These are phyloP conservation scores for Pemphigus obesinymphae DNA, from an alignment of 1,140 invertebrate genomes.

Conservation along the genomic window DNA sequence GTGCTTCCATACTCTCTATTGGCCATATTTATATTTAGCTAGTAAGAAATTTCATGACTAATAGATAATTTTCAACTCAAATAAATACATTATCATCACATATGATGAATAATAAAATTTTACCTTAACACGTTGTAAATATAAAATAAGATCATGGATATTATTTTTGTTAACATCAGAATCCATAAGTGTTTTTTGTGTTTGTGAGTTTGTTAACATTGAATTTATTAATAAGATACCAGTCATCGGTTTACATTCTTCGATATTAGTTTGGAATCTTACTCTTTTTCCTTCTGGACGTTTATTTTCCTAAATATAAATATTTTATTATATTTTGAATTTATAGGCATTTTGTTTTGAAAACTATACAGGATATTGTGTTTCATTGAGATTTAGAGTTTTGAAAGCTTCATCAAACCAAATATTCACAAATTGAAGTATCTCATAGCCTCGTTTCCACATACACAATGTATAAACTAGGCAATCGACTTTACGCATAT, in stretches of 20 bases:
- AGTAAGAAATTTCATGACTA: too few relatives aligned
- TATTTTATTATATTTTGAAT: neutral
- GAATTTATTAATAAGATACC: slow-evolving; percentile 18
- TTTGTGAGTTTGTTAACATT: slow-evolving; percentile 3
- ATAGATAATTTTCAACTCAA: too few relatives aligned
- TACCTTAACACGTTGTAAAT: slow-evolving; percentile 13
- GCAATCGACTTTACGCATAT: slow-evolving; percentile 21
- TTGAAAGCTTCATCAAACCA: slow-evolving; percentile 36
- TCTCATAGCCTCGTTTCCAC: slow-evolving; percentile 33
- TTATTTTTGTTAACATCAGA: slow-evolving; percentile 35
- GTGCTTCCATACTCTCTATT: too few relatives aligned
- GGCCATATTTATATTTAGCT: too few relatives aligned
- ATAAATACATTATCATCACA: too few relatives aligned
- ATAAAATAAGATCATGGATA: slow-evolving; percentile 7
- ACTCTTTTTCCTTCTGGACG: neutral
- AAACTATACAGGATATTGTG: slow-evolving; percentile 25
- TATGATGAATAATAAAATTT: neutral
- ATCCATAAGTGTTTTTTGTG: neutral
- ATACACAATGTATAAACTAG: slow-evolving; percentile 16
- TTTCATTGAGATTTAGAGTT: slow-evolving; percentile 23
- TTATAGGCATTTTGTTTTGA: neutral
- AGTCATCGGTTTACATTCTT: slow-evolving; percentile 35
- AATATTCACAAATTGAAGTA: slow-evolving; percentile 24
- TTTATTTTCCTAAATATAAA: slow-evolving; percentile 16
- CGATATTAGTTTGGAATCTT: slow-evolving; percentile 23